Evolutionary conservation across 2,888 invertebrate species (phyloP).

Genomic region (Taenaris catops): DNA sequence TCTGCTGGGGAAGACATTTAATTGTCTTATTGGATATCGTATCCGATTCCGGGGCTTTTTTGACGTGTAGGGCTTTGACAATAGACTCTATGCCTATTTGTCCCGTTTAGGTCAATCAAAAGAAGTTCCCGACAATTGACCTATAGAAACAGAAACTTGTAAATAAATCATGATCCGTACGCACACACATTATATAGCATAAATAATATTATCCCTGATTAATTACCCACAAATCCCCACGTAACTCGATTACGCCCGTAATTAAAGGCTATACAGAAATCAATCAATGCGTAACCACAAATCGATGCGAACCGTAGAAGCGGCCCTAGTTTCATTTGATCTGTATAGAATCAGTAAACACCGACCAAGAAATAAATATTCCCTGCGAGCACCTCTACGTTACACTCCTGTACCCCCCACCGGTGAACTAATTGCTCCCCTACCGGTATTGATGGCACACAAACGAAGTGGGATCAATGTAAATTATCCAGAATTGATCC

Average conservation of each 20-base stretch:
- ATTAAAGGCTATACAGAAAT: slow-evolving; percentile 23
- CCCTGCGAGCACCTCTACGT: slow-evolving; percentile 31
- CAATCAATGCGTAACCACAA: slow-evolving; percentile 22
- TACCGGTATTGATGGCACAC: slow-evolving; percentile 68
- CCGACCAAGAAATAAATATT: slow-evolving; percentile 60
- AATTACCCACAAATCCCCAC: slow-evolving; percentile 16
- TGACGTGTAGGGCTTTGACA: no score
- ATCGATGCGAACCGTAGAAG: slow-evolving; percentile 14
- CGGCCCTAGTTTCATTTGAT: slow-evolving; percentile 31
- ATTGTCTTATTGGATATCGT: no score
- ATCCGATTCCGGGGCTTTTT: no score
- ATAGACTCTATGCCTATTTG: no score
- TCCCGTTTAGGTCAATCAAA: no score
- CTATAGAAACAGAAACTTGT: no score
- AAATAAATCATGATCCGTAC: slow-evolving; percentile 1
- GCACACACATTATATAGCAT: slow-evolving; percentile 6
- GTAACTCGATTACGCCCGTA: slow-evolving; percentile 20
- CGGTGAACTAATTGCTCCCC: slow-evolving; percentile 70
- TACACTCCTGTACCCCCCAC: slow-evolving; percentile 28
- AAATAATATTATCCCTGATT: slow-evolving; percentile 17
- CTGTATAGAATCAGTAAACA: slow-evolving; percentile 54
- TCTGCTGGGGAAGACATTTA: no score
- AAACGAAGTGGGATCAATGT: slow-evolving; percentile 59
- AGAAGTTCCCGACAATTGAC: no score
- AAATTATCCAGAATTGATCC: slow-evolving; percentile 55